A percentile compares a stretch with the other conserved stretches of the same genome.
These are phyloP conservation scores for Zophobas morio DNA, from an alignment of 1,140 invertebrate genomes.

Conservation along the genomic window DNA sequence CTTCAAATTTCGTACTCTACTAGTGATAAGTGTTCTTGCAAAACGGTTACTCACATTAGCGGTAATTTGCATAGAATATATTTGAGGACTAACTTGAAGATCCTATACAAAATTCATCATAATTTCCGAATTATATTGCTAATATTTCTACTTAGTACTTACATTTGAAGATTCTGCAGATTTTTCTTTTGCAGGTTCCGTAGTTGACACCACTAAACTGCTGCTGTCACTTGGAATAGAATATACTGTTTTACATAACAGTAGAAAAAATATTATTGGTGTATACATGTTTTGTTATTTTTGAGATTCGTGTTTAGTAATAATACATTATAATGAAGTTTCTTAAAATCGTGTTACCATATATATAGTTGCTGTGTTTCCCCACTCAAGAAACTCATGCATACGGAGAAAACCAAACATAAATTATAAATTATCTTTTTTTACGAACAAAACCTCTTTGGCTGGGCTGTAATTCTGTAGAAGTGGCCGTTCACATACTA, in stretches of 20 bases:
- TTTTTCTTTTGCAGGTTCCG: conserved; percentile 5
- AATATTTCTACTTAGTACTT: neutral
- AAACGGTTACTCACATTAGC: conserved; percentile 73
- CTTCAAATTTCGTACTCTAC: conserved; percentile 71
- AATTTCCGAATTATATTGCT: neutral
- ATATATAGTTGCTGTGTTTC: too few species aligned
- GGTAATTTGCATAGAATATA: conserved; percentile 69
- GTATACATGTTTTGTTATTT: too few species aligned
- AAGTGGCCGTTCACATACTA: too few species aligned
- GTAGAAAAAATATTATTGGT: neutral
- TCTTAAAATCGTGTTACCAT: too few species aligned
- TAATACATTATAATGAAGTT: too few species aligned
- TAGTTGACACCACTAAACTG: conserved; percentile 17
- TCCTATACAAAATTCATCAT: neutral
- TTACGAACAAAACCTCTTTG: too few species aligned
- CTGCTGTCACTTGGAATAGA: neutral
- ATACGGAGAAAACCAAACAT: too few species aligned
- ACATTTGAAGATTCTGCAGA: neutral
- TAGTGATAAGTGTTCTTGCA: conserved; percentile 72
- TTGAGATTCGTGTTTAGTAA: too few species aligned
- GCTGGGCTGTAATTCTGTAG: too few species aligned
- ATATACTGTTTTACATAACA: conserved; percentile 12
- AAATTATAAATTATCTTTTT: too few species aligned
- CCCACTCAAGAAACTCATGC: too few species aligned
- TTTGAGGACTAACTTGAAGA: conserved; percentile 48